phyloP scores from a whole-genome alignment of 2,797 vertebrate species.

The Hemibagrus guttatus region DNA sequence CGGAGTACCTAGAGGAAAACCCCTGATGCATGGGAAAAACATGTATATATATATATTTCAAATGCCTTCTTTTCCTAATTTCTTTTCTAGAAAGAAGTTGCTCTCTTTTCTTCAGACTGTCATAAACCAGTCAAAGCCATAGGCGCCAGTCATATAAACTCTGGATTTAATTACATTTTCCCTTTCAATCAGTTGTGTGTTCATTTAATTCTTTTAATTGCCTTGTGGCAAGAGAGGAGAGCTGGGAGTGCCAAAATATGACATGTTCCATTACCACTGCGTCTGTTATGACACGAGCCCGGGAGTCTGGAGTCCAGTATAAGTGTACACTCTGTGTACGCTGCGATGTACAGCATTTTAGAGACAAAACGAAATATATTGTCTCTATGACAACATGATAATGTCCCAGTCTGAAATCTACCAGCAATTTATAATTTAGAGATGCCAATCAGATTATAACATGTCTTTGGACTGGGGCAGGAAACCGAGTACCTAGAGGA shows the following conservation, averaged over 20 bases:
- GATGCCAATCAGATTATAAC: too few relatives aligned
- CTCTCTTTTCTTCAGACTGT: constrained; percentile 42
- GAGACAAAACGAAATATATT: neutral
- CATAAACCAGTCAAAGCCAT: constrained; percentile 52
- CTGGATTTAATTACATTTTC: constrained; percentile 60
- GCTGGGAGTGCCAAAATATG: constrained; percentile 49
- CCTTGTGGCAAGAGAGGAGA: constrained; percentile 47
- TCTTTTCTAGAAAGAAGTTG: constrained; percentile 4
- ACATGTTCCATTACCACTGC: constrained; percentile 47
- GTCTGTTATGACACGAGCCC: constrained; percentile 25
- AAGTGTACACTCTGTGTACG: neutral
- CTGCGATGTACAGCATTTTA: neutral
- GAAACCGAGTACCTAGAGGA: too few relatives aligned
- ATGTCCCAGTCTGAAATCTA: neutral
- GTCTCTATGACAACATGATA: neutral
- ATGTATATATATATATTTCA: too few relatives aligned
- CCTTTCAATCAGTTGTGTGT: constrained; percentile 53
- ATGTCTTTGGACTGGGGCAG: too few relatives aligned
- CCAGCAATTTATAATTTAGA: too few relatives aligned
- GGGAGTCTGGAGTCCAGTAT: constrained; percentile 15
- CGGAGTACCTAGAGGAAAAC: too few relatives aligned
- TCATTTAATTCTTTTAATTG: constrained; percentile 60
- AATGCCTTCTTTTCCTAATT: constrained; percentile 27
- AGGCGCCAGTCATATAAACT: constrained; percentile 54
- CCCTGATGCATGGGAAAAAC: too few relatives aligned